Evolutionary conservation across 2,113 vertebrate genomes (phyloP), one percentile per base, ranked within the genome.

Genomic region (Platycercus adscitus): DNA sequence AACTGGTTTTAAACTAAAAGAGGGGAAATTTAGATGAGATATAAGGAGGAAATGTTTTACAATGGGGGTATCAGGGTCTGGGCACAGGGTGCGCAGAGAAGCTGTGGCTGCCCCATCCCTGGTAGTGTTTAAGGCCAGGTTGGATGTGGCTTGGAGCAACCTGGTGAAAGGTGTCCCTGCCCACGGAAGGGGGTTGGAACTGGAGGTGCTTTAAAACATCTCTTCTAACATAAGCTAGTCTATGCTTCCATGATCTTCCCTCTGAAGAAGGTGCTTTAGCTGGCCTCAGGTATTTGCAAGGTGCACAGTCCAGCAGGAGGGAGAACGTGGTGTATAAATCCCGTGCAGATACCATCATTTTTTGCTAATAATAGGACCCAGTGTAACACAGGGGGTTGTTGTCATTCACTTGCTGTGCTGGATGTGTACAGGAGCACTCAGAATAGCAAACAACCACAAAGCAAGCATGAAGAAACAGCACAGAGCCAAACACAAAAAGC

Each of bases 301-400:
- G 4, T 56, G 47, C 47, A 21, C 13, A 43, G 69, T 33, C 49
- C 31, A 72, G 43, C 20, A 35, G 68, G 15, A 61, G 44, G 20
- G 31, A 56, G 52, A 39, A 43, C 0, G 0, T 1, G 0, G 7
- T 43, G 10, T 35, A n/a, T 13, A 24, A 85, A 76, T 63, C 49
- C 43, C 47, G 19, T 17, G 23, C 63, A 91, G 65, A 72, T 46
- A 20, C 19, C 23, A 33, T 16, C 13, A 46, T 44, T 33, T 60
- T 16, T 41, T 73, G 17, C 33, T 72, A 17, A 25, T 23, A 3
- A 0, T 0, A 24, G 33, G 15, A 7, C 17, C 10, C 23, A 37
- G n/a, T 17, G 49, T 86, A 70, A 43, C 37, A 28, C 47, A 65
- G 31, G 33, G 44, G 9, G 18, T 8, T 2, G 0, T 6, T 88